These are phyloP conservation scores for Ennomos erosarius DNA, from an alignment of 2,888 invertebrate species.

Conservation along the genomic window DNA sequence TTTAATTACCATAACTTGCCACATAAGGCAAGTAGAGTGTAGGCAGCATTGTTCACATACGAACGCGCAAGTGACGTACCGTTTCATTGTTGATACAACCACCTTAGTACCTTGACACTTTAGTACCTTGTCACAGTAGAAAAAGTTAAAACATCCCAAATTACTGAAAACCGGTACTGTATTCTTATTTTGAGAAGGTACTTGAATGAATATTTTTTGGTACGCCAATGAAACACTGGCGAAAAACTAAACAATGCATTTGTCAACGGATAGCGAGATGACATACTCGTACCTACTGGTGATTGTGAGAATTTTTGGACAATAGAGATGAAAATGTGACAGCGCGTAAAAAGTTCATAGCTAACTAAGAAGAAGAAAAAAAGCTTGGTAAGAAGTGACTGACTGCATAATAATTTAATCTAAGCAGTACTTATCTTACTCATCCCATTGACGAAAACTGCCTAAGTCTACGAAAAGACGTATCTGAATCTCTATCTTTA, in stretches of 20 bases:
- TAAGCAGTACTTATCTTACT: too few relatives aligned
- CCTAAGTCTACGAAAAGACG: too few relatives aligned
- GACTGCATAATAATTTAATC: too few relatives aligned
- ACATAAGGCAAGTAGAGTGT: slow-evolving; percentile 45
- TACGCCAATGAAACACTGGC: slow-evolving; percentile 52
- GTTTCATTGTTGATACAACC: slow-evolving; percentile 55
- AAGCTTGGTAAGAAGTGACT: neutral
- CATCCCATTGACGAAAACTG: too few relatives aligned
- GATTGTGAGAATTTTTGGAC: slow-evolving; percentile 53
- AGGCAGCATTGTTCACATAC: slow-evolving; percentile 67
- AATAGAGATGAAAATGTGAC: slow-evolving; percentile 40
- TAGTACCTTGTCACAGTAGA: slow-evolving; percentile 18
- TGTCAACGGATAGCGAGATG: slow-evolving; percentile 55
- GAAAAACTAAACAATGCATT: slow-evolving; percentile 70
- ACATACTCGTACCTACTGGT: slow-evolving; percentile 28
- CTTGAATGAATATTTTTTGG: slow-evolving; percentile 21
- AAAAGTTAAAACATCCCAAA: slow-evolving; percentile 8
- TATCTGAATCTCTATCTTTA: too few relatives aligned
- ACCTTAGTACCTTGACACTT: slow-evolving; percentile 1
- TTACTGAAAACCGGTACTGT: neutral
- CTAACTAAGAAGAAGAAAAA: too few relatives aligned
- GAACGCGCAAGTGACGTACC: slow-evolving; percentile 45
- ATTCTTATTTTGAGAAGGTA: slow-evolving; percentile 11
- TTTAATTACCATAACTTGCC: slow-evolving; percentile 30
- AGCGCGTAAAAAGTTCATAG: slow-evolving; percentile 9